phyloP scores from a whole-genome alignment of 2,113 vertebrate genomes.

The Gambusia affinis region DNA sequence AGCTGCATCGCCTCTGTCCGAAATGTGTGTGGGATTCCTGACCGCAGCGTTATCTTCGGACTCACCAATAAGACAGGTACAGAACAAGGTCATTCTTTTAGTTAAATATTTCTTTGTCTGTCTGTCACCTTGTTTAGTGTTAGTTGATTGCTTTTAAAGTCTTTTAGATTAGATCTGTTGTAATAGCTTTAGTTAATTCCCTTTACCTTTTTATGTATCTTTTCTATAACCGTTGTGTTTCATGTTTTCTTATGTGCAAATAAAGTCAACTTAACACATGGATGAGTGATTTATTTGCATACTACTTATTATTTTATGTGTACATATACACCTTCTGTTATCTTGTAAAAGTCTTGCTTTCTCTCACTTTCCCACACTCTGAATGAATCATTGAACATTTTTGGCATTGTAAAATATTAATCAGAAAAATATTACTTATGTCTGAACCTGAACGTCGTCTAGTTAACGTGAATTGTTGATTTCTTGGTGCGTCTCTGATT shows the following conservation, averaged over 20 bases:
- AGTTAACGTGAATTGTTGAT: not conserved
- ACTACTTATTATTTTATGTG: too few species aligned
- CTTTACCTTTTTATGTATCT: not conserved
- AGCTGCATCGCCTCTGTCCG: conserved; percentile 98
- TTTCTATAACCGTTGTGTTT: not conserved
- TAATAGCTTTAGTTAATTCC: not conserved
- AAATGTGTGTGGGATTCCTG: conserved; percentile 94
- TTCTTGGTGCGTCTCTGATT: not conserved
- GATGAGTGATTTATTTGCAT: too few species aligned
- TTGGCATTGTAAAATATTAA: not conserved
- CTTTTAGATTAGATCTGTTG: not conserved
- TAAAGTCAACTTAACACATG: not conserved
- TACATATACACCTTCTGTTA: not conserved
- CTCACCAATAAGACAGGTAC: conserved; percentile 93
- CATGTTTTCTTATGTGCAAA: not conserved
- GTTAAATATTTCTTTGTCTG: not conserved
- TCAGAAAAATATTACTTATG: not conserved
- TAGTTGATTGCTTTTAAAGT: not conserved
- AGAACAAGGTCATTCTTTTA: not conserved
- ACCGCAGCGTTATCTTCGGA: conserved; percentile 94
- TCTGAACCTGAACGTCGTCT: not conserved
- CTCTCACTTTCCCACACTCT: not conserved
- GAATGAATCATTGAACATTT: not conserved
- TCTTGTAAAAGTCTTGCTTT: not conserved
- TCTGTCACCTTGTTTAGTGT: not conserved